These are phyloP conservation scores for Serinus canaria DNA, from an alignment of 2,113 vertebrate species.

Conservation along the genomic window DNA sequence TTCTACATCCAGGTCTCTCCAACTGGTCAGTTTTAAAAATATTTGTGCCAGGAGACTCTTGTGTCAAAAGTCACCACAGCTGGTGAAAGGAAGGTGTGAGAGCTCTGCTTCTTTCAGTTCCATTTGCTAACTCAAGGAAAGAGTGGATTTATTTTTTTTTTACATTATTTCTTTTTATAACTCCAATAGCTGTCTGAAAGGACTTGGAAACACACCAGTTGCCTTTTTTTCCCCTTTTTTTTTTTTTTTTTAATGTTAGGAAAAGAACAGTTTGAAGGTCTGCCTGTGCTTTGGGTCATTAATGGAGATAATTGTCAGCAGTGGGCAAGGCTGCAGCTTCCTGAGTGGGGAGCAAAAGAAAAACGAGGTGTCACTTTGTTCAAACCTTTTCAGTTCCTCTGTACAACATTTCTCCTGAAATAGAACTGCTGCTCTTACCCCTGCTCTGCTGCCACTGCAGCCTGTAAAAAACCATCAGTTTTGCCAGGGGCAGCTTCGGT, in stretches of 20 bases:
- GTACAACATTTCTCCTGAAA: neutral
- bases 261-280: neutral
- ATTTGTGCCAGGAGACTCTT: neutral
- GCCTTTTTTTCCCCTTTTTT: accelerated
- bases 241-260: neutral
- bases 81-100: neutral
- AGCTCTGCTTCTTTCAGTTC: neutral
- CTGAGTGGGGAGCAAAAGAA: neutral
- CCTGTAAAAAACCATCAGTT: neutral
- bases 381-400: neutral
- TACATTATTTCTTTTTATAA: neutral
- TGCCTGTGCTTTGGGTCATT: neutral
- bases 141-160: neutral
- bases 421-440: neutral
- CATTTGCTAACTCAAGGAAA: neutral
- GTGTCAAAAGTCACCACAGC: neutral
- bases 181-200: neutral
- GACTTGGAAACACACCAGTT: neutral
- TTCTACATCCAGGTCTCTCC: neutral
- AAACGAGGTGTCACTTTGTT: neutral
- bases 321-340: neutral
- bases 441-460: neutral
- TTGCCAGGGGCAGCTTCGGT: neutral
- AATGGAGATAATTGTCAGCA: neutral
- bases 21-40: neutral